Evolutionary conservation across 1,140 invertebrate genomes (phyloP).

Genomic region (Akabosia matsudoensis): DNA sequence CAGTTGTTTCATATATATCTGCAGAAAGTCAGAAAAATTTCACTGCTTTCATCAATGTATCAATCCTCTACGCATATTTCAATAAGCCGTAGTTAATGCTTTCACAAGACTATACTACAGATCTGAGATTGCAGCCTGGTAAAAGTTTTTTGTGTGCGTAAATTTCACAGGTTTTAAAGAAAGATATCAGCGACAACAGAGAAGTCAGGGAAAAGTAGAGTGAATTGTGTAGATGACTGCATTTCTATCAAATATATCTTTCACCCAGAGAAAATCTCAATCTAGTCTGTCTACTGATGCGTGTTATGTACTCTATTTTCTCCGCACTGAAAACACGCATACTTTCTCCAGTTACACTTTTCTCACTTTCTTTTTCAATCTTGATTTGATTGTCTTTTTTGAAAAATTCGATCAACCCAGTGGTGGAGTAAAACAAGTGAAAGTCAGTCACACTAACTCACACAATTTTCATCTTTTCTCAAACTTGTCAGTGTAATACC

Average conservation of each 20-base stretch:
- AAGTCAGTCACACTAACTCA: neutral
- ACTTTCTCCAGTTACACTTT: neutral
- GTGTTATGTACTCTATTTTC: neutral
- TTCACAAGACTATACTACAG: too few species aligned
- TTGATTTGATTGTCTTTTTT: constrained; percentile 7
- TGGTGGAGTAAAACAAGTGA: neutral
- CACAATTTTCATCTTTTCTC: neutral
- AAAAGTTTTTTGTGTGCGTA: too few species aligned
- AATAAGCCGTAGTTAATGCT: too few species aligned
- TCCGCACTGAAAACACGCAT: neutral
- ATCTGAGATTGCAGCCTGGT: neutral
- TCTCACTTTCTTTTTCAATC: neutral
- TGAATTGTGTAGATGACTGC: neutral
- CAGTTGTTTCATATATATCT: too few species aligned
- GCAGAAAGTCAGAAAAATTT: too few species aligned
- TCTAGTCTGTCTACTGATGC: constrained; percentile 3
- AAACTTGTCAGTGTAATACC: neutral
- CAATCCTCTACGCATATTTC: too few species aligned
- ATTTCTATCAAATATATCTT: neutral
- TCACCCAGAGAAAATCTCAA: neutral
- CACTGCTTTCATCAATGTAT: too few species aligned
- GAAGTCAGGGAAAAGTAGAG: neutral
- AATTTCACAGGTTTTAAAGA: too few species aligned
- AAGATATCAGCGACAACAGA: too few species aligned
- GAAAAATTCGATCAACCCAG: constrained; percentile 3